Conservation (phyloP, 1,140 invertebrate species). For the Drosophila burlai region DNA sequence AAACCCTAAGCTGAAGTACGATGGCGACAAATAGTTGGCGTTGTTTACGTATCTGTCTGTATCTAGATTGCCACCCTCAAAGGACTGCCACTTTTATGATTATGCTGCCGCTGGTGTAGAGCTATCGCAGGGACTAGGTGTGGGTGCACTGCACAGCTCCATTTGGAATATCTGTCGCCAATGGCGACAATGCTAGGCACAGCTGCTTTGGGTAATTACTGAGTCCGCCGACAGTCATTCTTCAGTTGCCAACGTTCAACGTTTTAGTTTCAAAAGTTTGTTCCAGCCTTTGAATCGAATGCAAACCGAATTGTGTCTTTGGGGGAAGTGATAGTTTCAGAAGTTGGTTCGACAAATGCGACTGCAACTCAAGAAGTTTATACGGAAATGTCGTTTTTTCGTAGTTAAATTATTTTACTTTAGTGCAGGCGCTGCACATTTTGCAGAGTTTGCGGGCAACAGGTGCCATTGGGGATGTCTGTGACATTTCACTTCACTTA, state of each 20-base stretch:
- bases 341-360: not conserved
- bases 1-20: slow-evolving; percentile 12
- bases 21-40: slow-evolving; percentile 52
- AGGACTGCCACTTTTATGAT: slow-evolving; percentile 40
- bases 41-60: slow-evolving; percentile 48
- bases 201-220: slow-evolving; percentile 20
- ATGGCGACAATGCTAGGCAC: slow-evolving; percentile 3
- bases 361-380: not conserved
- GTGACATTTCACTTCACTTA: slow-evolving; percentile 42
- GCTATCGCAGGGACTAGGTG: not conserved
- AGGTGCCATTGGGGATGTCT: slow-evolving; percentile 12
- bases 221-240: slow-evolving; percentile 1
- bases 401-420: not conserved
- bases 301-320: not conserved
- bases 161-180: slow-evolving; percentile 27
- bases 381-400: not conserved
- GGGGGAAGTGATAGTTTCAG: not conserved
- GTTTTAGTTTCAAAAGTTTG: slow-evolving; percentile 40
- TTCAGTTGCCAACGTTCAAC: slow-evolving; percentile 10
- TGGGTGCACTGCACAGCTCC: not conserved
- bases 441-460: slow-evolving; percentile 28
- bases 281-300: not conserved
- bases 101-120: slow-evolving; percentile 4
- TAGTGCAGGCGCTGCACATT: slow-evolving; percentile 3
- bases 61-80: slow-evolving; percentile 34